These are phyloP conservation scores for Archaeoteleia sp. DNA, from an alignment of 2,888 invertebrate genomes.

Conservation along the genomic window DNA sequence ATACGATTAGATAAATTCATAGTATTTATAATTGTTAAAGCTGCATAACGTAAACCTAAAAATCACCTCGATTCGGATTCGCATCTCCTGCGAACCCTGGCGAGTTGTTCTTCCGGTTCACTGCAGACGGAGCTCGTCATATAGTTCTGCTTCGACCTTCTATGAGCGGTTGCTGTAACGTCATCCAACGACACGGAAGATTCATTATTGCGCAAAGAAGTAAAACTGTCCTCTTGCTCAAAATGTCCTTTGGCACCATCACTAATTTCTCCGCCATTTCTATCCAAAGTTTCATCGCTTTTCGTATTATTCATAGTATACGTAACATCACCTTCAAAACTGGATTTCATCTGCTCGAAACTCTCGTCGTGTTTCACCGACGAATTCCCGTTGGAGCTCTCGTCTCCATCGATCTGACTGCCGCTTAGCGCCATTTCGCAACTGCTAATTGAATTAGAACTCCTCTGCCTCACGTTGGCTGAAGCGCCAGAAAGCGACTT, in stretches of 20 bases:
- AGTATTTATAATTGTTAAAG: too few relatives aligned
- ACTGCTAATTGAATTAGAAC: slow-evolving; percentile 73
- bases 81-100: slow-evolving; percentile 46
- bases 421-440: slow-evolving; percentile 73
- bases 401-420: slow-evolving; percentile 68
- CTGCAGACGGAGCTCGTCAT: slow-evolving; percentile 56
- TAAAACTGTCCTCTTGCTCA: background rate
- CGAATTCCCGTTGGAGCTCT: slow-evolving; percentile 61
- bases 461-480: slow-evolving; percentile 62
- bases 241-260: too few relatives aligned
- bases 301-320: slow-evolving; percentile 38
- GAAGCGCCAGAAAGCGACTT: slow-evolving; percentile 57
- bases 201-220: background rate
- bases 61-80: slow-evolving; percentile 57
- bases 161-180: slow-evolving; percentile 2
- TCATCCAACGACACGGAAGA: slow-evolving; percentile 52
- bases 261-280: slow-evolving; percentile 5
- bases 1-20: too few relatives aligned
- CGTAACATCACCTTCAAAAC: slow-evolving; percentile 28
- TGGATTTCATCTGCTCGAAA: slow-evolving; percentile 19
- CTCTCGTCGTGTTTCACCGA: slow-evolving; percentile 49
- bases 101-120: slow-evolving; percentile 54
- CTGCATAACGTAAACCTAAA: background rate
- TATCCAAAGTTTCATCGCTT: slow-evolving; percentile 31
- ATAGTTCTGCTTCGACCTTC: too few relatives aligned